Conservation (phyloP, 1,140 invertebrate species). For the Cardiocondyla obscurior region DNA sequence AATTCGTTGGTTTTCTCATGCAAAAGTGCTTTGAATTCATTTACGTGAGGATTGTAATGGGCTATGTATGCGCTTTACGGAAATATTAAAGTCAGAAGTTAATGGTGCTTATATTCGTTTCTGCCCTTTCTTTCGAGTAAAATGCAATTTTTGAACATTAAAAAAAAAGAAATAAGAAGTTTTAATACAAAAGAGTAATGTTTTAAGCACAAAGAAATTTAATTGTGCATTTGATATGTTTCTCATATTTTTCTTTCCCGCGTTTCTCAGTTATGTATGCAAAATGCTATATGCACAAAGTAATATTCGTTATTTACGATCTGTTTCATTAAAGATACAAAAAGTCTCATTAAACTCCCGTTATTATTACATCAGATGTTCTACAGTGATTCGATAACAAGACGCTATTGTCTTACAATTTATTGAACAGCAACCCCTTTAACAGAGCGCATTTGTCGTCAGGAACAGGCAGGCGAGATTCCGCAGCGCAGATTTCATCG, state of each 20-base stretch:
- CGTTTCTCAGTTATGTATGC: background rate
- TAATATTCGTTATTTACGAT: background rate
- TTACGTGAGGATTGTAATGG: constrained; percentile 5
- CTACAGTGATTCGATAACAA: background rate
- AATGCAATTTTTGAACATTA: background rate
- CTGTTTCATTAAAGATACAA: constrained; percentile 2
- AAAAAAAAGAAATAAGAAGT: background rate
- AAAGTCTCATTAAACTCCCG: background rate
- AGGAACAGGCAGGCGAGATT: constrained; percentile 90
- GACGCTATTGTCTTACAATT: background rate
- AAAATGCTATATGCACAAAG: background rate
- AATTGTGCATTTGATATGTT: background rate
- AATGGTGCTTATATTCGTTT: constrained; percentile 5
- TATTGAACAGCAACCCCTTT: background rate
- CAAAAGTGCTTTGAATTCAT: constrained; percentile 25
- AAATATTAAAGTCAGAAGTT: constrained; percentile 9
- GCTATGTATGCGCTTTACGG: background rate
- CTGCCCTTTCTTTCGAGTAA: background rate
- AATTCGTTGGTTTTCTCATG: constrained; percentile 35
- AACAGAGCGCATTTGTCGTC: background rate
- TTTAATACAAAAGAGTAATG: background rate
- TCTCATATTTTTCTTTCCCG: background rate
- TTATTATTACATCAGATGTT: background rate
- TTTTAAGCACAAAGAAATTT: background rate
- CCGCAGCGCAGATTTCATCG: constrained; percentile 93